A percentile compares a stretch with the other conserved stretches of the same genome.
Conservation (phyloP, 2,888 invertebrate species). For the Eristalis arbustorum region DNA sequence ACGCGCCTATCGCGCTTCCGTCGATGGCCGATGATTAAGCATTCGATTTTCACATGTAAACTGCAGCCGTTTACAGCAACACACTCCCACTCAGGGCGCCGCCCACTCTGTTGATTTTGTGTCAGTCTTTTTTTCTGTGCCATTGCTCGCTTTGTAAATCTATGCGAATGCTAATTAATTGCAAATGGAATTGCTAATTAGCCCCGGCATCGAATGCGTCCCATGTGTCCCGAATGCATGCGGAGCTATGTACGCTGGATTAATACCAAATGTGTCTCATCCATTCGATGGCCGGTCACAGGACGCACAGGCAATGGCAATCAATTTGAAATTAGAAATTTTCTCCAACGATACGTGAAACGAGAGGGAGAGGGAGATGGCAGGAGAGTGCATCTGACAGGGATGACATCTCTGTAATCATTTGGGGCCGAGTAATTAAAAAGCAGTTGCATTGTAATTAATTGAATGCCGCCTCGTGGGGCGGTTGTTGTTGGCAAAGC, state of each 20-base stretch:
- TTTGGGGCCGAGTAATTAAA: constrained; percentile 55
- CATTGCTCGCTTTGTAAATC: constrained; percentile 17
- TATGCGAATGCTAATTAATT: constrained; percentile 64
- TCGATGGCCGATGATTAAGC: constrained; percentile 38
- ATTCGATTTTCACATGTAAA: constrained; percentile 19
- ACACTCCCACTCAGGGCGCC: not conserved
- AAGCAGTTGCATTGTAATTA: constrained; percentile 45
- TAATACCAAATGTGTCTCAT: constrained; percentile 52
- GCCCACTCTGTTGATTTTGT: not conserved
- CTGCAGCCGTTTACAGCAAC: not conserved
- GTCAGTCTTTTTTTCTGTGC: not conserved
- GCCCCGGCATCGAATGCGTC: constrained; percentile 58
- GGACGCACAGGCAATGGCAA: constrained; percentile 29
- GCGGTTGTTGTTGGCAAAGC: not conserved
- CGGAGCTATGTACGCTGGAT: no score
- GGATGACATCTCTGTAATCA: constrained; percentile 53
- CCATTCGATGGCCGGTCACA: not conserved
- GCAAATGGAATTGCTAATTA: constrained; percentile 66
- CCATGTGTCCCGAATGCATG: constrained; percentile 58
- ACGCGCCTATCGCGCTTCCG: not conserved
- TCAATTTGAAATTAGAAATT: constrained; percentile 67
- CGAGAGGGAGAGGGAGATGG: not conserved
- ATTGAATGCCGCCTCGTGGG: not conserved
- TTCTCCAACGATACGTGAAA: constrained; percentile 23
- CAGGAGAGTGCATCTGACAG: constrained; percentile 33